Evolutionary conservation across 2,888 invertebrate species (phyloP).

Genomic region (Microctonus brassicae): DNA sequence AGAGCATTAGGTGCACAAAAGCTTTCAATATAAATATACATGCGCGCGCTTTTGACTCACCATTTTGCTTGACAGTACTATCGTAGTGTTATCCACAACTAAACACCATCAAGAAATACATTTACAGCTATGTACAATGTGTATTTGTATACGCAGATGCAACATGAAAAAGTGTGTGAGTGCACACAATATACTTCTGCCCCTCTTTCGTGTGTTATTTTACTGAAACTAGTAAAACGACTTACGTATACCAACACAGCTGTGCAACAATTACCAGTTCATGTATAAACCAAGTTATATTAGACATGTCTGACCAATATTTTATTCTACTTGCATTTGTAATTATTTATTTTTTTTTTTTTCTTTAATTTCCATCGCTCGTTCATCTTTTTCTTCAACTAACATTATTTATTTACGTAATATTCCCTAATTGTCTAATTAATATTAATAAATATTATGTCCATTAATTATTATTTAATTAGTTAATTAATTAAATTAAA

Average conservation of each 20-base stretch:
- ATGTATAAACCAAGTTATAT: not conserved
- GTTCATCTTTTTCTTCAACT: not conserved
- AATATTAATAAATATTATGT: too few species aligned
- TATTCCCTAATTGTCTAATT: not conserved
- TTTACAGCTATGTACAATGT: not conserved
- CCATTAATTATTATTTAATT: too few species aligned
- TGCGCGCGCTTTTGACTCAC: not conserved
- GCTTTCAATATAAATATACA: slow-evolving; percentile 7
- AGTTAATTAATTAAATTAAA: too few species aligned
- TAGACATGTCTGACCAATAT: slow-evolving; percentile 5
- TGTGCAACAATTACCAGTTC: slow-evolving; percentile 43
- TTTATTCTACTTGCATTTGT: slow-evolving; percentile 4
- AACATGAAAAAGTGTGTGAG: not conserved
- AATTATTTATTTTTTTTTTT: not conserved
- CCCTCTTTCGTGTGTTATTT: slow-evolving; percentile 40
- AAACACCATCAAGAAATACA: not conserved
- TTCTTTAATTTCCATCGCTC: not conserved
- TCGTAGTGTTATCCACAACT: slow-evolving; percentile 5
- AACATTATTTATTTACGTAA: not conserved
- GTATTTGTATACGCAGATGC: slow-evolving; percentile 1
- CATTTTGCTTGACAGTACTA: not conserved
- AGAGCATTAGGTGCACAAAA: not conserved
- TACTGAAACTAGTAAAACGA: slow-evolving; percentile 44
- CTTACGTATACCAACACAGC: slow-evolving; percentile 42
- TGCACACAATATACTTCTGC: not conserved